Conservation (phyloP, 1,140 invertebrate genomes). For the Scaptomyza montana region DNA sequence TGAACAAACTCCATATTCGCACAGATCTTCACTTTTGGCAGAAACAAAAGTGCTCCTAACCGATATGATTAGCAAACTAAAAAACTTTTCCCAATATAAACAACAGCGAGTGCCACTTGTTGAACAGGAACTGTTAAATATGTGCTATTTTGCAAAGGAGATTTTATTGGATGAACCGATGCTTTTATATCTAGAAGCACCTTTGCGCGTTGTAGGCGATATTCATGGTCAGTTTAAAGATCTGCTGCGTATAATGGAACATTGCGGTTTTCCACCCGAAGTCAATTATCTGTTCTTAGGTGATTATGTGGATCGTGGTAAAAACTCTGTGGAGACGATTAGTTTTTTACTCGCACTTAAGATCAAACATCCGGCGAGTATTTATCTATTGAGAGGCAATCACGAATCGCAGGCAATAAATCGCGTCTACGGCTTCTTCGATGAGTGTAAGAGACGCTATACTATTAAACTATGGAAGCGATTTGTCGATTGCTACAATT, state of each 20-base stretch:
- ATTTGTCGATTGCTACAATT: conserved; percentile 88
- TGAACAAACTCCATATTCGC: neutral
- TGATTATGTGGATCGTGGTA: conserved; percentile 93
- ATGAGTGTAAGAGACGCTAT: conserved; percentile 97
- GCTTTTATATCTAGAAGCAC: conserved; percentile 97
- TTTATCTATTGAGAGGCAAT: conserved; percentile 90
- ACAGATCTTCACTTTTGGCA: neutral
- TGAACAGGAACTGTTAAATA: conserved; percentile 18
- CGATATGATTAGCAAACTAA: conserved; percentile 28
- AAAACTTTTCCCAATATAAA: conserved; percentile 8
- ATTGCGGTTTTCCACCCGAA: conserved; percentile 99
- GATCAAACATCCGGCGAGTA: conserved; percentile 94
- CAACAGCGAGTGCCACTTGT: conserved; percentile 17
- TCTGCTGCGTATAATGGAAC: conserved; percentile 97
- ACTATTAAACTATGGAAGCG: conserved; percentile 99
- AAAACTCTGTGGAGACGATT: conserved; percentile 94
- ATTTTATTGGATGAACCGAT: conserved; percentile 99
- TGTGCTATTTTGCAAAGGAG: conserved; percentile 94
- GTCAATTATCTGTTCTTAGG: conserved; percentile 99
- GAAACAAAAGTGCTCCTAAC: conserved; percentile 1
- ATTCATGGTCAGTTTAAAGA: conserved; percentile 99
- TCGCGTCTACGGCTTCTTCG: conserved; percentile 96
- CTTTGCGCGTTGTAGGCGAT: conserved; percentile 98
- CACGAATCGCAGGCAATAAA: conserved; percentile 87
- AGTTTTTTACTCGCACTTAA: conserved; percentile 97